A percentile compares a stretch with the other conserved stretches of the same genome.
Evolutionary conservation across 2,888 invertebrate genomes (phyloP).

Genomic region (Sericinus montela): DNA sequence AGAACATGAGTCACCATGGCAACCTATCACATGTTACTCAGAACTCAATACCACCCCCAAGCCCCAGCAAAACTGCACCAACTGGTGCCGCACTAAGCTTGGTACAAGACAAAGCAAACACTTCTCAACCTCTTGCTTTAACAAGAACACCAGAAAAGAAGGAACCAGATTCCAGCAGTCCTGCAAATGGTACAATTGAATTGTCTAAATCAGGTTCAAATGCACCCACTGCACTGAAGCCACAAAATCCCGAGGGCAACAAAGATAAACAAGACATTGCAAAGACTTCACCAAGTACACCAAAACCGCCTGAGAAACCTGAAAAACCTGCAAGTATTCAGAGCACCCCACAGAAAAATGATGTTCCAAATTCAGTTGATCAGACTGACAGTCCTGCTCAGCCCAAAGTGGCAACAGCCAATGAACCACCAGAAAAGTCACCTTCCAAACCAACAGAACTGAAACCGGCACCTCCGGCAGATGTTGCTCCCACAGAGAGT

Average conservation of each 20-base stretch:
- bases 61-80: constrained; percentile 54
- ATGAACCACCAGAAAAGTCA: constrained; percentile 60
- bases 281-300: constrained; percentile 67
- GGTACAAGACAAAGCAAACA: constrained; percentile 59
- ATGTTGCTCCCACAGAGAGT: constrained; percentile 62
- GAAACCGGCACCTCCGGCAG: constrained; percentile 57
- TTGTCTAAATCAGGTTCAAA: constrained; percentile 56
- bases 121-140: constrained; percentile 60
- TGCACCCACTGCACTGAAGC: constrained; percentile 50
- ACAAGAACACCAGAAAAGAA: constrained; percentile 70
- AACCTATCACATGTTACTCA: constrained; percentile 68
- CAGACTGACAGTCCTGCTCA: constrained; percentile 48
- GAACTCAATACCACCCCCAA: constrained; percentile 54
- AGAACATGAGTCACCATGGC: constrained; percentile 75
- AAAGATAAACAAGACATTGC: constrained; percentile 68
- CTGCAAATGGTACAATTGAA: constrained; percentile 67
- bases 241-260: constrained; percentile 59
- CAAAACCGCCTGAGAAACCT: constrained; percentile 64
- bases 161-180: constrained; percentile 61
- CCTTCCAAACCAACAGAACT: constrained; percentile 60
- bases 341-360: constrained; percentile 57
- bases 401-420: constrained; percentile 60
- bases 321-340: constrained; percentile 39
- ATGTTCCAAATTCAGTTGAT: constrained; percentile 39
- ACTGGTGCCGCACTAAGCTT: constrained; percentile 66